These are phyloP conservation scores for Cyclophora albipunctata DNA, from an alignment of 2,888 invertebrate genomes.

Conservation along the genomic window DNA sequence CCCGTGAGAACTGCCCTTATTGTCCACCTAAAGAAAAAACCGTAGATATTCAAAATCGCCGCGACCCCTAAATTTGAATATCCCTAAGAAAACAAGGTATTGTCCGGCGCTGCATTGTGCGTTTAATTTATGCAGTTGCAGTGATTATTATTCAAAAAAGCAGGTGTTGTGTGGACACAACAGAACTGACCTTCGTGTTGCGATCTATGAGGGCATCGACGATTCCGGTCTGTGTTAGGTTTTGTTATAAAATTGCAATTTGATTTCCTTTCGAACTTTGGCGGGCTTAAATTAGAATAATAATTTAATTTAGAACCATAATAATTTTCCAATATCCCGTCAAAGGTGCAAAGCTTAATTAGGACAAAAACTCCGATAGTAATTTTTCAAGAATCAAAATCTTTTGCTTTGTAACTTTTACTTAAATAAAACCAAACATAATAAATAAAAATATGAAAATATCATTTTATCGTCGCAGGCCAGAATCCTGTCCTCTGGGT, in stretches of 20 bases:
- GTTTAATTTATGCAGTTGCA: conserved; percentile 54
- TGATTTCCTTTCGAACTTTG: conserved; percentile 6
- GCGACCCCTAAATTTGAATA: conserved; percentile 73
- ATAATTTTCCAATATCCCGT: too few species aligned
- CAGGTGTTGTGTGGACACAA: conserved; percentile 53
- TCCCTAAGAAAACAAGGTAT: conserved; percentile 64
- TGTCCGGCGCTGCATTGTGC: conserved; percentile 30
- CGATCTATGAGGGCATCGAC: conserved; percentile 17
- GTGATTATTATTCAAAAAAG: conserved; percentile 64
- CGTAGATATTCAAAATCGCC: conserved; percentile 47
- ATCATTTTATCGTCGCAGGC: background rate
- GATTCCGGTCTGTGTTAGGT: conserved; percentile 1
- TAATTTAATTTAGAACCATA: too few species aligned
- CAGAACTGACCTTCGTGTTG: conserved; percentile 57
- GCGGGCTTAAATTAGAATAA: too few species aligned
- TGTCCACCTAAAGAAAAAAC: conserved; percentile 34
- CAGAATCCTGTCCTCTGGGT: conserved; percentile 33
- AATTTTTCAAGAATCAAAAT: too few species aligned
- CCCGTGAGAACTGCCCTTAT: conserved; percentile 65
- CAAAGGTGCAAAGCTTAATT: too few species aligned
- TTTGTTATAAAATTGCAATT: conserved; percentile 5
- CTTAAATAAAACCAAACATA: too few species aligned
- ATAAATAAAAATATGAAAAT: too few species aligned
- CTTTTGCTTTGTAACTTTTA: too few species aligned
- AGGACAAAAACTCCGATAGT: too few species aligned